phyloP scores from a whole-genome alignment of 1,140 invertebrate genomes.

The Cyclargus thomasi region DNA sequence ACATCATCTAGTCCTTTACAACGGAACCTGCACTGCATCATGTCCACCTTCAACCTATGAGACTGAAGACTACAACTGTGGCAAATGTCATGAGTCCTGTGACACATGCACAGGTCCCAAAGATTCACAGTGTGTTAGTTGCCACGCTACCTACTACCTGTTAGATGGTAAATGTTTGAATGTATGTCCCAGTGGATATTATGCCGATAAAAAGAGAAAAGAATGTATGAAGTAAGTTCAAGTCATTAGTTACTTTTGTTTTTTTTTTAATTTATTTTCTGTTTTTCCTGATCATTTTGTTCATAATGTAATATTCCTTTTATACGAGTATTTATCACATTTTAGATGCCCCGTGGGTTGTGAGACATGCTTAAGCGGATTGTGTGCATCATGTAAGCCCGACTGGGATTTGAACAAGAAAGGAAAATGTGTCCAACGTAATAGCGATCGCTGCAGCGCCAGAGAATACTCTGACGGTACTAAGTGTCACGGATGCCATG shows the following conservation, averaged over 20 bases:
- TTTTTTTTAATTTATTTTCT: too few relatives aligned
- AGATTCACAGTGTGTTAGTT: conserved; percentile 87
- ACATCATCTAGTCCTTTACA: conserved; percentile 86
- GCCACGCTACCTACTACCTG: conserved; percentile 80
- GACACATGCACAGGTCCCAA: conserved; percentile 87
- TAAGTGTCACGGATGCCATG: conserved; percentile 82
- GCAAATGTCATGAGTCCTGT: conserved; percentile 85
- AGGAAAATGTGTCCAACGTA: conserved; percentile 80
- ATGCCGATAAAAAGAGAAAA: conserved; percentile 83
- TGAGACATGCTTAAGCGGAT: conserved; percentile 79
- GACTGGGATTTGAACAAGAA: conserved; percentile 85
- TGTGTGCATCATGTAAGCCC: conserved; percentile 81
- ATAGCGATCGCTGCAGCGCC: conserved; percentile 79
- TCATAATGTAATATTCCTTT: too few relatives aligned
- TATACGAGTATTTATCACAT: conserved; percentile 19
- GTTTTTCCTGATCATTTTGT: too few relatives aligned
- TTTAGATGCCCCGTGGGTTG: conserved; percentile 83
- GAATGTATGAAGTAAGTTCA: conserved; percentile 79
- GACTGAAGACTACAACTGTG: conserved; percentile 88
- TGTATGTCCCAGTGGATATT: conserved; percentile 82
- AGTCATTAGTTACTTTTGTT: too few relatives aligned
- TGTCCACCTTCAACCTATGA: conserved; percentile 89
- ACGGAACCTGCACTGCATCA: conserved; percentile 85
- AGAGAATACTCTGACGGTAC: conserved; percentile 68
- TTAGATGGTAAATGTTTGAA: conserved; percentile 79